Evolutionary conservation across 2,888 invertebrate genomes (phyloP).

Genomic region (Drosophila meridiana): DNA sequence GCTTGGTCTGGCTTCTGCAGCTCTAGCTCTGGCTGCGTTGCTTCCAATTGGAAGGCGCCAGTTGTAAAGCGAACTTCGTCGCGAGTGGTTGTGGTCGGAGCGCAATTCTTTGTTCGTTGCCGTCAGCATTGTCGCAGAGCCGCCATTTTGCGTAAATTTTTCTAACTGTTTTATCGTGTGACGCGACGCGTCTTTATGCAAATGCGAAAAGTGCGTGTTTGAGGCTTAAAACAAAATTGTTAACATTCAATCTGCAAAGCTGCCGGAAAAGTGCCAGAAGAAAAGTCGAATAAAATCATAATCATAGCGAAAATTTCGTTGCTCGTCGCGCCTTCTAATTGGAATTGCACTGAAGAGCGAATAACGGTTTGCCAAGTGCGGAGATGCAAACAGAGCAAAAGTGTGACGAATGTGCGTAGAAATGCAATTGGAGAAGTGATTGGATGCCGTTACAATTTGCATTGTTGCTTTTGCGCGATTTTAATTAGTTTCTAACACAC

Average conservation of each 20-base stretch:
- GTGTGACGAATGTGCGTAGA: constrained; percentile 60
- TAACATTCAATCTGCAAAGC: constrained; percentile 29
- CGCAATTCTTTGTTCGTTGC: constrained; percentile 22
- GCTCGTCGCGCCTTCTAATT: constrained; percentile 30
- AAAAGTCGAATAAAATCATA: constrained; percentile 10
- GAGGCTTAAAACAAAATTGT: constrained; percentile 22
- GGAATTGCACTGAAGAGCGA: constrained; percentile 55
- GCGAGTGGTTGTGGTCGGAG: constrained; percentile 68
- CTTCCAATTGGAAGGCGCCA: constrained; percentile 69
- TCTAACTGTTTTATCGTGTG: constrained; percentile 13
- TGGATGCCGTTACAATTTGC: background rate
- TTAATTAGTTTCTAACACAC: constrained; percentile 46
- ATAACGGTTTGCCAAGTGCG: constrained; percentile 5
- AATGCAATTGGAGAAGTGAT: constrained; percentile 30
- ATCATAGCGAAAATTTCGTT: constrained; percentile 15
- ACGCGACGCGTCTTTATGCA: constrained; percentile 26
- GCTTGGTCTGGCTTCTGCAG: constrained; percentile 14
- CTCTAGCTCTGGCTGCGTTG: constrained; percentile 33
- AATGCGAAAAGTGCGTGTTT: constrained; percentile 38
- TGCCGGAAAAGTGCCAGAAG: constrained; percentile 12
- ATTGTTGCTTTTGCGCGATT: constrained; percentile 26
- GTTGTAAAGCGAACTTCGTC: constrained; percentile 76
- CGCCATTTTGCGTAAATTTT: constrained; percentile 58
- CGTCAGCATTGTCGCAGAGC: constrained; percentile 1
- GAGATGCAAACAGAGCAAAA: constrained; percentile 30